A percentile compares a stretch with the other conserved stretches of the same genome.
Evolutionary conservation across 2,113 vertebrate species (phyloP).

Genomic region (Seriola aureovittata): DNA sequence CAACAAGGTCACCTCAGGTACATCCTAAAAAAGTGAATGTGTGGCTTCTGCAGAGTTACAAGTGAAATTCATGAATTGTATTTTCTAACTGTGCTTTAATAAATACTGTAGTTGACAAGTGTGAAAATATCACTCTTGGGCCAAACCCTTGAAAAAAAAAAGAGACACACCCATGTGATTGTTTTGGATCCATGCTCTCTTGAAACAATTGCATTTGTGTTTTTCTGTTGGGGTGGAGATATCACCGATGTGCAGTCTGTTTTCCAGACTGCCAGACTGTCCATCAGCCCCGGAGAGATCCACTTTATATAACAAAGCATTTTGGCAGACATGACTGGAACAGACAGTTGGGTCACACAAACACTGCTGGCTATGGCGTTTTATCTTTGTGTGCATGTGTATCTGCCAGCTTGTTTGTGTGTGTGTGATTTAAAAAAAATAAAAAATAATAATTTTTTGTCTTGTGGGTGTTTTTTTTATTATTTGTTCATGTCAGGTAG

Average conservation of each 20-base stretch:
- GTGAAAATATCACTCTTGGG: constrained; percentile 23
- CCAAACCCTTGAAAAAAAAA: neutral
- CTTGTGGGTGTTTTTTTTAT: constrained; percentile 5
- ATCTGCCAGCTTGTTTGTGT: constrained; percentile 16
- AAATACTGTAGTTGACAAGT: neutral
- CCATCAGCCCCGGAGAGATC: constrained; percentile 56
- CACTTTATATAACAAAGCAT: constrained; percentile 68
- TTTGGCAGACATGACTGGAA: constrained; percentile 68
- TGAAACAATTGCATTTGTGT: constrained; percentile 36
- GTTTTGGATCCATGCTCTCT: constrained; percentile 12
- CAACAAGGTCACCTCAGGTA: neutral
- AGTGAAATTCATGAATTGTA: neutral
- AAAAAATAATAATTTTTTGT: neutral
- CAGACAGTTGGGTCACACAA: constrained; percentile 65
- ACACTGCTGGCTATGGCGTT: constrained; percentile 47
- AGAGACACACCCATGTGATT: constrained; percentile 1
- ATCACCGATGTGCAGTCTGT: constrained; percentile 53
- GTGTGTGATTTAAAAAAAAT: no score
- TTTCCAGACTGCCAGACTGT: constrained; percentile 51
- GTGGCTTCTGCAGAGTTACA: neutral
- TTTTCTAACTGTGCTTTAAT: neutral
- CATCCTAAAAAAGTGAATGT: neutral
- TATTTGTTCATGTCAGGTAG: constrained; percentile 20
- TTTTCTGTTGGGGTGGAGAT: constrained; percentile 48
- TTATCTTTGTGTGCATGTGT: constrained; percentile 13